A percentile compares a stretch with the other conserved stretches of the same genome.
These are phyloP conservation scores for Colletes collaris DNA, from an alignment of 2,888 invertebrate genomes.

Conservation along the genomic window DNA sequence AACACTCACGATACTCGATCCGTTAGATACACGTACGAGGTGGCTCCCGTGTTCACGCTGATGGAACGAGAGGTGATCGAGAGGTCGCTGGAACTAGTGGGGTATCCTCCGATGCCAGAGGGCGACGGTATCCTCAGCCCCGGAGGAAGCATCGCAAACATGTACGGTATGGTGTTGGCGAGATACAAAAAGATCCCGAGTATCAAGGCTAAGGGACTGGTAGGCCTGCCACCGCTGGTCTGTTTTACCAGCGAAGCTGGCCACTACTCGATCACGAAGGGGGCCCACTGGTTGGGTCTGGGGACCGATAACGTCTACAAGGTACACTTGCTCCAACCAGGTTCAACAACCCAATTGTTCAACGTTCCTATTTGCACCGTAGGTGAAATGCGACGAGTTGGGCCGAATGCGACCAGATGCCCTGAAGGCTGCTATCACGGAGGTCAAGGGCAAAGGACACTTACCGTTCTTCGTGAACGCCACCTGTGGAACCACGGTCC, in stretches of 20 bases:
- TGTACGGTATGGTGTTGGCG: slow-evolving; percentile 91
- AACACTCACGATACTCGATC: too few species aligned
- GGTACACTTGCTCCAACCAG: slow-evolving; percentile 56
- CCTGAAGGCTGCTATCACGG: slow-evolving; percentile 85
- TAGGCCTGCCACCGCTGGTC: slow-evolving; percentile 86
- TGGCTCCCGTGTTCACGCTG: slow-evolving; percentile 91
- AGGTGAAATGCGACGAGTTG: slow-evolving; percentile 87
- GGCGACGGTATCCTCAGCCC: slow-evolving; percentile 92
- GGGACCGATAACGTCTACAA: slow-evolving; percentile 88
- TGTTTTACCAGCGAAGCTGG: slow-evolving; percentile 91
- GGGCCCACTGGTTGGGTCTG: slow-evolving; percentile 92
- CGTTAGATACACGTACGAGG: slow-evolving; percentile 90
- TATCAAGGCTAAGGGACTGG: slow-evolving; percentile 88
- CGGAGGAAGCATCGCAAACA: slow-evolving; percentile 91
- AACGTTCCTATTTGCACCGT: slow-evolving; percentile 14
- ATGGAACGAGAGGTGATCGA: slow-evolving; percentile 88
- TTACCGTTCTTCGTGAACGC: slow-evolving; percentile 89
- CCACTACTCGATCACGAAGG: slow-evolving; percentile 93
- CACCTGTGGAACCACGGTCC: slow-evolving; percentile 92
- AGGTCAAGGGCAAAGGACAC: slow-evolving; percentile 83
- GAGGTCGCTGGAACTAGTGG: slow-evolving; percentile 86
- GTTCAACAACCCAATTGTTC: not conserved
- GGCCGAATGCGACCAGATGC: slow-evolving; percentile 88
- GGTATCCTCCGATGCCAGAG: slow-evolving; percentile 84
- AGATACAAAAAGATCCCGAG: slow-evolving; percentile 88